Base-by-base conservation (phyloP, 1,140 invertebrate genomes). In the Pinna nobilis region DNA sequence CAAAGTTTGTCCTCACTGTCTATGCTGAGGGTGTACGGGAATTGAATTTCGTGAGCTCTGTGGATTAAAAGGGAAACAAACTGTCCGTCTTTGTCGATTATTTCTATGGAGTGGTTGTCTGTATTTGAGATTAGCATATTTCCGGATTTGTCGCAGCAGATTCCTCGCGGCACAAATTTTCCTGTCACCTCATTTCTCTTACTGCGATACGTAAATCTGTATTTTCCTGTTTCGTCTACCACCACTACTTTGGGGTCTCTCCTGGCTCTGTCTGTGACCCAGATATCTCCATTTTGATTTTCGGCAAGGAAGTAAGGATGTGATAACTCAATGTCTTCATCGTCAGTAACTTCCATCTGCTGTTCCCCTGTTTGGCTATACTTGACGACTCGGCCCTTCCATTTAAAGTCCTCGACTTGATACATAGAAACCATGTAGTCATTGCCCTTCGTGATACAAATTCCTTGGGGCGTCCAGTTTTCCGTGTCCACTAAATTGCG, bases 201-300 rank as follows among this genome's bases (percentile, higher is more conserved):
- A 30, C 55, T 1, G 55, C 37, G 18, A 35, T 35, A 35, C 55
- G 55, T 18, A 59, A 59, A 18, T n/a, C 55, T 18, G 9, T 20
- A 59, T 35, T 59, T 33, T 33, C 55, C 55, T 5, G 55, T 35
- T 35, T 59, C 37, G 7, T 59, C 37, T 6, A 32, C 23, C 18
- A 33, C 30, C 7, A 59, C 9, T 4, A 59, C 55, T 6, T 30
- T 33, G 15, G 15, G 37, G 28, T 30, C 55, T 18, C 37, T 59
- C 55, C 55, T 35, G 55, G 33, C 55, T 6, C 55, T 35, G 55
- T 59, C 55, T 6, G 55, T 35, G 9, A 59, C 55, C n/a, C 55
- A 59, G 18, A 59, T 33, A 18, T 59, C 55, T 4, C 55, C 28
- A 18, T 59, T 59, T 59, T 33, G 30, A 20, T 59, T 59, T 59